phyloP scores from a whole-genome alignment of 2,113 vertebrate genomes.

The Cynocephalus volans region DNA sequence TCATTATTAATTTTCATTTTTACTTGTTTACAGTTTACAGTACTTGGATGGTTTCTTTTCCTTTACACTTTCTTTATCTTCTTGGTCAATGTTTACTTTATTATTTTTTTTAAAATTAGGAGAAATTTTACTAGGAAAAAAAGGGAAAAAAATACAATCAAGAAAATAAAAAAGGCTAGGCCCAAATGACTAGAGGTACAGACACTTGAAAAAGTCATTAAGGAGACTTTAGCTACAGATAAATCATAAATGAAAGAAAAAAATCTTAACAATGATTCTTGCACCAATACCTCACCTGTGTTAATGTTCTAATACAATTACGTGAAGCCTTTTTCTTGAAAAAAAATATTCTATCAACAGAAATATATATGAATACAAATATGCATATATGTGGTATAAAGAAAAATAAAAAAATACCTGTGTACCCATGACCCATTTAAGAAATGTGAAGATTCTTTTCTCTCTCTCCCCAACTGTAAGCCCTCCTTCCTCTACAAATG shows the following conservation, averaged over 20 bases:
- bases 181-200: neutral
- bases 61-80: slow-evolving; percentile 6
- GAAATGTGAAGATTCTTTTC: neutral
- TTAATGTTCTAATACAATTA: neutral
- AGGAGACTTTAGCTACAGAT: neutral
- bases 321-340: neutral
- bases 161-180: neutral
- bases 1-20: neutral
- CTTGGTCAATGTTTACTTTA: neutral
- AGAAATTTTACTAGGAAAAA: neutral
- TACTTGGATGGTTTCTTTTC: neutral
- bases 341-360: neutral
- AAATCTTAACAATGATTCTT: neutral
- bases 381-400: neutral
- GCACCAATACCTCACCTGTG: neutral
- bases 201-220: neutral
- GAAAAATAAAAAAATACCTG: slow-evolving; percentile 4
- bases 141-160: neutral
- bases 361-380: neutral
- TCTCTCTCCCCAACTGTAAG: neutral
- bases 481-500: neutral
- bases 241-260: neutral
- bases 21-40: neutral
- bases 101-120: neutral
- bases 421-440: neutral